Base-by-base conservation (phyloP, 2,888 invertebrate genomes). In the Rhyacophila evoluta region DNA sequence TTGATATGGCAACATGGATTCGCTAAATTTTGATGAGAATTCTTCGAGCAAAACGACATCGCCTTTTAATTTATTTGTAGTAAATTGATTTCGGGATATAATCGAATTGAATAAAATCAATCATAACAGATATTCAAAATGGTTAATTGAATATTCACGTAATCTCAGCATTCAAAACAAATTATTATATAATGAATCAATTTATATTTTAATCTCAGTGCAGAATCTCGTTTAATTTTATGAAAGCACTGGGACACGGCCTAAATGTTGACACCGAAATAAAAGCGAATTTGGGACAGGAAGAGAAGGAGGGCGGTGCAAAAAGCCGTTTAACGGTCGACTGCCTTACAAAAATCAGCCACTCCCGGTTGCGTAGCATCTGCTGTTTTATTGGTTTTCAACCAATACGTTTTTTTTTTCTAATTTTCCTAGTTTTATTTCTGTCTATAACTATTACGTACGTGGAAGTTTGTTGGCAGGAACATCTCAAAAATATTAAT, bases 281-380 rank as follows among this genome's bases (percentile, higher is more conserved):
- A 55, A 55, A 55, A 55, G 19, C 55, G 55, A 55, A 55, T 55
- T 12, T 55, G 19, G 55, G 25, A 12, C 55, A 55, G 55, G 10
- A 19, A 12, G 1, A 8, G 55, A 15, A 19, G 19, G 1, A 10
- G 55, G 55, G 55, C 6, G 55, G 19, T 10, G 19, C 8, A 55
- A 8, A 55, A 55, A 1, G 8, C 55, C 19, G 55, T 25, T 55
- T 55, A 55, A 55, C 55, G 55, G 55, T 25, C 55, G 55, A 19
- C 55, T 55, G 55, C 55, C 55, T 55, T 55, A 25, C 41, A 55
- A 55, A 55, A 55, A 55, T 55, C 55, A 55, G 15, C 55, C 10
- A 25, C 25, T 55, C 55, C 19, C 55, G 55, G 19, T 55, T 55
- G 19, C 25, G 19, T 25, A 19, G 55, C 55, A 55, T 55, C 55